These are phyloP conservation scores for Protosalanx chinensis DNA, from an alignment of 2,797 vertebrate genomes.

Conservation along the genomic window DNA sequence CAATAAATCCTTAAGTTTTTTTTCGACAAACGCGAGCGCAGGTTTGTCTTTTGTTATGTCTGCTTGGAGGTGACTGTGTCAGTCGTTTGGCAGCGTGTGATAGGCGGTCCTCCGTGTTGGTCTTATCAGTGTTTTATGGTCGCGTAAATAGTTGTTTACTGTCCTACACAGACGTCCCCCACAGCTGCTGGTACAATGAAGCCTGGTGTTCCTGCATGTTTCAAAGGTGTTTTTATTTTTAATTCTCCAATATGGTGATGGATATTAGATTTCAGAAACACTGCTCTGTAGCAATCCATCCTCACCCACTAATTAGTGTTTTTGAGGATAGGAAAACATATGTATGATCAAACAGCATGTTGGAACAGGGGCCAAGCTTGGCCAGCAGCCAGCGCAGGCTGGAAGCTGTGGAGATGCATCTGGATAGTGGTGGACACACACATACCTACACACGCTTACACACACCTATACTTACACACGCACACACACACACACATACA, in stretches of 20 bases:
- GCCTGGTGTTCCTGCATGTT: slow-evolving; percentile 20
- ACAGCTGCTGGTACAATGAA: slow-evolving; percentile 41
- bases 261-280: slow-evolving; percentile 32
- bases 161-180: slow-evolving; percentile 38
- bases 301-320: slow-evolving; percentile 51
- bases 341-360: slow-evolving; percentile 56
- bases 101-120: slow-evolving; percentile 22
- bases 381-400: slow-evolving; percentile 35
- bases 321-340: slow-evolving; percentile 25
- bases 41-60: neutral
- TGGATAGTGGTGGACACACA: neutral
- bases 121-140: slow-evolving; percentile 32
- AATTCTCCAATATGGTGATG: slow-evolving; percentile 21
- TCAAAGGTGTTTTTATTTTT: neutral
- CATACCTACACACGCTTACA: too few relatives aligned
- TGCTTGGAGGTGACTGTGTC: too few relatives aligned
- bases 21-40: too few relatives aligned
- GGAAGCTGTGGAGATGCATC: slow-evolving; percentile 10
- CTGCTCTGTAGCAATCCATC: slow-evolving; percentile 38
- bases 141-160: slow-evolving; percentile 45
- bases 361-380: slow-evolving; percentile 38
- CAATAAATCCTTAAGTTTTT: neutral
- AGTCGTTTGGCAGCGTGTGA: neutral
- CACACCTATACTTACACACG: too few relatives aligned
- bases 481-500: too few relatives aligned